phyloP scores from a whole-genome alignment of 2,797 vertebrate species.

The Tangara arthus region DNA sequence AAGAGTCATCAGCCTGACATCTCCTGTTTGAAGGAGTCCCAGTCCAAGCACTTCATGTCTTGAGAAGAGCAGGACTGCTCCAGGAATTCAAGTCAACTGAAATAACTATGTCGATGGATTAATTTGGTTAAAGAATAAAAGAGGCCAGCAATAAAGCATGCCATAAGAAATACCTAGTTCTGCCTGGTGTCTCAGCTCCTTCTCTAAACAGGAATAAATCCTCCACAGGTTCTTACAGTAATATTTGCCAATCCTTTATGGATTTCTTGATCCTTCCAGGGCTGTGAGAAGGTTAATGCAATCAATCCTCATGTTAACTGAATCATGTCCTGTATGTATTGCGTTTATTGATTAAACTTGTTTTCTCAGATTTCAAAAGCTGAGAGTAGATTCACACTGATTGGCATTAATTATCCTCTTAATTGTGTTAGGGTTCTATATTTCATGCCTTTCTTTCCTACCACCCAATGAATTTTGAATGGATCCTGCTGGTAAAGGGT shows the following conservation, averaged over 20 bases:
- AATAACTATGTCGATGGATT: background rate
- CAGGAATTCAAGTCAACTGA: background rate
- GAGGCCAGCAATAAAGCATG: background rate
- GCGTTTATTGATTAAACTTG: background rate
- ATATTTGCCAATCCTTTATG: background rate
- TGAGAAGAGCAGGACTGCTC: background rate
- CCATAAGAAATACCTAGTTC: background rate
- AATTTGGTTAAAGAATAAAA: background rate
- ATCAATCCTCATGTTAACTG: background rate
- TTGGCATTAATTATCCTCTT: background rate
- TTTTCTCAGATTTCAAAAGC: background rate
- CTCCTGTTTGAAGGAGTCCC: fast-evolving
- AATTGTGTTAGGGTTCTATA: background rate
- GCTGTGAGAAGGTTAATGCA: background rate
- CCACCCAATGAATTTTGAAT: background rate
- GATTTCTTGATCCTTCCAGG: background rate
- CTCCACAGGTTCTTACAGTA: background rate
- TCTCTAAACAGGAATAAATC: background rate
- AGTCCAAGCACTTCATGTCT: background rate
- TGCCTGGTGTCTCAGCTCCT: background rate
- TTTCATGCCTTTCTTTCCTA: background rate
- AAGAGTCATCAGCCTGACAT: background rate
- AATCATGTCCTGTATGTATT: background rate
- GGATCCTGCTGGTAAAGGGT: background rate
- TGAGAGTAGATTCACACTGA: background rate